phyloP scores from a whole-genome alignment of 1,140 invertebrate species.

The Lordiphosa collinella region DNA sequence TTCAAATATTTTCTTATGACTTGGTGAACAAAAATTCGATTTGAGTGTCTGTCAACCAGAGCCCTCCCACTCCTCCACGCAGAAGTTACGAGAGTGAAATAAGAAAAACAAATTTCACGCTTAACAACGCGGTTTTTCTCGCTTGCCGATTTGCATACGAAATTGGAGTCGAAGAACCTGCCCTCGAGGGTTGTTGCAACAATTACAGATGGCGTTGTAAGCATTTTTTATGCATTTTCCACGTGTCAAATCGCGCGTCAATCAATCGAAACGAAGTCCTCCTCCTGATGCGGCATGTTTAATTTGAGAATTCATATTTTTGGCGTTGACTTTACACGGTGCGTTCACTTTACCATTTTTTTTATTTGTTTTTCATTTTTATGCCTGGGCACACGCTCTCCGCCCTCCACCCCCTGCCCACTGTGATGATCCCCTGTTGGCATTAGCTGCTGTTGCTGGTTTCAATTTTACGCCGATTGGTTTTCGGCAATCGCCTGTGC shows the following conservation, averaged over 20 bases:
- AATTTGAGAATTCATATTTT: conserved; percentile 77
- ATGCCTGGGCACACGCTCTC: conserved; percentile 56
- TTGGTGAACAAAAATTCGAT: conserved; percentile 66
- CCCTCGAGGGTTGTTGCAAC: conserved; percentile 59
- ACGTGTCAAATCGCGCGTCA: conserved; percentile 77
- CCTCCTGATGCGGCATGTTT: conserved; percentile 46
- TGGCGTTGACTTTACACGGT: conserved; percentile 39
- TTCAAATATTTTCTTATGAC: conserved; percentile 75
- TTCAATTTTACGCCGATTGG: conserved; percentile 79
- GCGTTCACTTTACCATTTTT: conserved; percentile 22
- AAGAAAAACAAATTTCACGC: conserved; percentile 78
- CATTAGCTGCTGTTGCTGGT: conserved; percentile 50
- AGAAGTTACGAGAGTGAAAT: conserved; percentile 15
- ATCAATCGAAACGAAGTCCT: conserved; percentile 59
- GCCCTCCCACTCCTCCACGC: background rate
- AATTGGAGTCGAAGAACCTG: conserved; percentile 45
- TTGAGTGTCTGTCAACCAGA: conserved; percentile 60
- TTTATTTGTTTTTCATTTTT: conserved; percentile 75
- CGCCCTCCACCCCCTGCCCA: background rate
- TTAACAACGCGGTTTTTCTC: conserved; percentile 67
- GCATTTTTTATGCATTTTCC: conserved; percentile 70
- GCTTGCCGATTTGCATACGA: conserved; percentile 69
- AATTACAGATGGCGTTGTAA: conserved; percentile 56
- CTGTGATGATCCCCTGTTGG: conserved; percentile 35
- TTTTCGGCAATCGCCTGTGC: conserved; percentile 79